Percentiles rank a stretch among this genome's conserved stretches.
Conservation (phyloP, 1,140 invertebrate species). For the Andricus grossulariae region DNA sequence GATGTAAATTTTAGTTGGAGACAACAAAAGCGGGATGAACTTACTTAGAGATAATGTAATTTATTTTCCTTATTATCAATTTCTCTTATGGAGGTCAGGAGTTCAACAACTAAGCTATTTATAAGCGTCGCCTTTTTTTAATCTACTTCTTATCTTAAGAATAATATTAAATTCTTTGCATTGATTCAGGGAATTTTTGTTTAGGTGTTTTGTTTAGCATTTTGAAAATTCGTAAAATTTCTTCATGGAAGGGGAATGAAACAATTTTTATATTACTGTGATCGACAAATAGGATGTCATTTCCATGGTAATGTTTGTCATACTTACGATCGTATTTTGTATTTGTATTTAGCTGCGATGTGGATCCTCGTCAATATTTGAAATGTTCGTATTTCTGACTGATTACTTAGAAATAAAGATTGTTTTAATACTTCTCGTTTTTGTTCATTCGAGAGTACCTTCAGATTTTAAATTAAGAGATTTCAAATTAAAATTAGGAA, state of each 20-base stretch:
- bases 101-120: no score
- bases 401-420: conserved; percentile 41
- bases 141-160: no score
- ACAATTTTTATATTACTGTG: conserved; percentile 32
- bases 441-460: not conserved
- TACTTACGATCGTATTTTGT: not conserved
- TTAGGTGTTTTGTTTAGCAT: not conserved
- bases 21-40: not conserved
- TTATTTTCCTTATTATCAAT: not conserved
- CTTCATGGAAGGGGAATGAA: conserved; percentile 23
- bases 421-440: conserved; percentile 42
- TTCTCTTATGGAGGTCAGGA: not conserved
- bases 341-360: not conserved
- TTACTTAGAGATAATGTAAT: not conserved
- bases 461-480: no score
- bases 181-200: not conserved
- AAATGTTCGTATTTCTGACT: conserved; percentile 34
- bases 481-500: no score
- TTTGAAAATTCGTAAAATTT: not conserved
- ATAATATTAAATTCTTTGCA: no score
- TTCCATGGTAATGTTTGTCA: not conserved
- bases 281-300: conserved; percentile 11
- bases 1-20: not conserved
- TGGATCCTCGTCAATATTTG: conserved; percentile 16
- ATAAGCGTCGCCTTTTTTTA: no score